Conservation (phyloP, 2,113 vertebrate genomes). For the Jacana jacana region DNA sequence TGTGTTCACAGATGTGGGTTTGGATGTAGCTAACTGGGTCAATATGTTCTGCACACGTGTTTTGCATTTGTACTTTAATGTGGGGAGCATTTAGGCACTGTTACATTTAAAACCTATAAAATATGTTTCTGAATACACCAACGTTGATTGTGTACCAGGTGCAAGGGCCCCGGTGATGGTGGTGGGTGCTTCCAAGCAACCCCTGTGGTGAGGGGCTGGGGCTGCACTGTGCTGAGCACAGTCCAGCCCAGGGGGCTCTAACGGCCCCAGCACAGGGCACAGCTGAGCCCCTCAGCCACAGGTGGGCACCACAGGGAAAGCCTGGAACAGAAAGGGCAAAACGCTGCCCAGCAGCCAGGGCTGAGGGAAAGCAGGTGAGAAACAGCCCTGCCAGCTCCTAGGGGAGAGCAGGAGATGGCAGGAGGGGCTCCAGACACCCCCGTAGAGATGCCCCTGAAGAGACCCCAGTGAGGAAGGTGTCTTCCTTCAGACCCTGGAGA, state of each 20-base stretch:
- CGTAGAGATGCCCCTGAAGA: neutral
- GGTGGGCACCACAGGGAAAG: neutral
- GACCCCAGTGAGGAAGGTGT: too few relatives aligned
- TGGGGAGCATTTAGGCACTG: neutral
- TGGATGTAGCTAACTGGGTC: neutral
- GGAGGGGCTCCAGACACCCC: neutral
- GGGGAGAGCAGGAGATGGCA: neutral
- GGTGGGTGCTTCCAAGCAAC: fast-evolving
- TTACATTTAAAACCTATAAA: neutral
- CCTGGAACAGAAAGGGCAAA: neutral
- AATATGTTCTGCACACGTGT: neutral
- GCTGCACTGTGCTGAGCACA: neutral
- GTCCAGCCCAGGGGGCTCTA: neutral
- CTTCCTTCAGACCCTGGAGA: too few relatives aligned
- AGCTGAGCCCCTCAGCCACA: neutral
- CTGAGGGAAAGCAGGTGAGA: neutral
- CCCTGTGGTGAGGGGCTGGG: too few relatives aligned
- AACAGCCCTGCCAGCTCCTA: neutral
- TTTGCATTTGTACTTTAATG: neutral
- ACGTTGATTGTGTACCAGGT: fast-evolving
- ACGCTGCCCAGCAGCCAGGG: neutral
- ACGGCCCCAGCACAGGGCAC: neutral
- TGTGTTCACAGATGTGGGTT: neutral
- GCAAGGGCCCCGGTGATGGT: fast-evolving
- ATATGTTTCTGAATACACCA: neutral